Conservation (phyloP, 2,113 vertebrate genomes). For the Ctenodactylus gundi region DNA sequence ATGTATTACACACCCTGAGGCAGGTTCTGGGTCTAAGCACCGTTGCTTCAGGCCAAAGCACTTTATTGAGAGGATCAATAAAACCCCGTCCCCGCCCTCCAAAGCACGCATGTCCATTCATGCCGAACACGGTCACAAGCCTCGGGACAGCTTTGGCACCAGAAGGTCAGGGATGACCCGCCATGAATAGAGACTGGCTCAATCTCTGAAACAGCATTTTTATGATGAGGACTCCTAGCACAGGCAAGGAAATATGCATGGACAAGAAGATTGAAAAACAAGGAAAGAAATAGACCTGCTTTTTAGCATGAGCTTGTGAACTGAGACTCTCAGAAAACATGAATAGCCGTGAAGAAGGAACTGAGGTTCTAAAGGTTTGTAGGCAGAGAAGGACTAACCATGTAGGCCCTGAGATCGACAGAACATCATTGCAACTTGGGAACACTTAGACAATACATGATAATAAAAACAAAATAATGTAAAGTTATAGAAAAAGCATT, state of each 20-base stretch:
- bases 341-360: not conserved
- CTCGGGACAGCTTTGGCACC: not conserved
- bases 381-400: not conserved
- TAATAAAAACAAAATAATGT: not conserved
- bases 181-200: not conserved
- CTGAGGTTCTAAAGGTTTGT: not conserved
- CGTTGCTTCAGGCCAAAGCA: not conserved
- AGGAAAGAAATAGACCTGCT: not conserved
- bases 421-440: not conserved
- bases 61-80: not conserved
- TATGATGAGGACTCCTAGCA: not conserved
- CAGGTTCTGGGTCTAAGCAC: not conserved
- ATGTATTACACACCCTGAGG: not conserved
- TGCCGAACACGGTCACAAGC: not conserved
- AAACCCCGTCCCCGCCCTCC: not conserved
- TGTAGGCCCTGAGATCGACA: not conserved
- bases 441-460: not conserved
- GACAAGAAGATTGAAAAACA: not conserved
- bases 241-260: not conserved
- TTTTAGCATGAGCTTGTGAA: not conserved
- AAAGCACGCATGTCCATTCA: not conserved
- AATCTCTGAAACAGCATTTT: not conserved
- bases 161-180: not conserved
- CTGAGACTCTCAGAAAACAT: not conserved
- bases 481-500: not conserved